phyloP scores from a whole-genome alignment of 2,797 vertebrate genomes.

The Macrochelys suwanniensis region DNA sequence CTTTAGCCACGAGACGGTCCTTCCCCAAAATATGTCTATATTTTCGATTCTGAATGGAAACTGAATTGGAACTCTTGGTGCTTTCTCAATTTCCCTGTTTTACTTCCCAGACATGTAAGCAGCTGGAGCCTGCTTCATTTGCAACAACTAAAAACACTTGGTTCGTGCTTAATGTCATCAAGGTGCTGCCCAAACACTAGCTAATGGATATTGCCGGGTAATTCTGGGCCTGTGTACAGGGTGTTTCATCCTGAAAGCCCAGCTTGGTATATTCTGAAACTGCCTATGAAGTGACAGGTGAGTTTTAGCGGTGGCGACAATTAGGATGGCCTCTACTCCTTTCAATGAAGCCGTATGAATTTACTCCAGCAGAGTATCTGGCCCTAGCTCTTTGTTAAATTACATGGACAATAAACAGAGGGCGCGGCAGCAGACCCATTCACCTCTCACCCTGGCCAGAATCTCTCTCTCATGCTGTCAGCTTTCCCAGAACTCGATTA shows the following conservation, averaged over 20 bases:
- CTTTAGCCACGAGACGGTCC: background rate
- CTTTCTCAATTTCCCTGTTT: slow-evolving; percentile 2
- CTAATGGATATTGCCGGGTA: background rate
- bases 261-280: background rate
- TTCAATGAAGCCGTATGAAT: background rate
- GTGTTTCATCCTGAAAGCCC: slow-evolving; percentile 40
- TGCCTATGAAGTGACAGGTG: background rate
- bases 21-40: background rate
- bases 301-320: background rate
- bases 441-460: background rate
- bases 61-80: background rate
- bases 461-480: background rate
- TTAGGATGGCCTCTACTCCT: background rate
- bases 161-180: background rate
- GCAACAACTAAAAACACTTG: background rate
- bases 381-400: background rate
- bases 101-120: background rate
- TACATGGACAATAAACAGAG: background rate
- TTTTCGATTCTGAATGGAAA: background rate
- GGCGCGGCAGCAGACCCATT: background rate
- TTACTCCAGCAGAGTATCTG: background rate
- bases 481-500: background rate
- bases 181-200: background rate
- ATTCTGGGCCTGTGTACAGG: background rate
- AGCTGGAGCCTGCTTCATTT: background rate